phyloP scores from a whole-genome alignment of 2,888 invertebrate genomes.

The Mystacides longicornis region DNA sequence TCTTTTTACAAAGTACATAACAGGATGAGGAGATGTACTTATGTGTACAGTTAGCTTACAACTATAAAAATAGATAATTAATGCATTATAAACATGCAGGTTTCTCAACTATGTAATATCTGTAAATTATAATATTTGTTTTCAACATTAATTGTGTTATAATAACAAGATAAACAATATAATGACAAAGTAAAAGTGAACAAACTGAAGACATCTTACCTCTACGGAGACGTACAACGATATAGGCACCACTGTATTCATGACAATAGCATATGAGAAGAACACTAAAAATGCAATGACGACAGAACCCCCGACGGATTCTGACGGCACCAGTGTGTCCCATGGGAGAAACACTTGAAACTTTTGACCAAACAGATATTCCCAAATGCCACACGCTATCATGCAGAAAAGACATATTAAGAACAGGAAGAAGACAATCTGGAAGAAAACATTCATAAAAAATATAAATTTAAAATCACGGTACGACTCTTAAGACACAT shows the following conservation, averaged over 20 bases:
- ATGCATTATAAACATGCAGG: too few species aligned
- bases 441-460: conserved; percentile 32
- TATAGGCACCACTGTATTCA: conserved; percentile 99
- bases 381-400: conserved; percentile 97
- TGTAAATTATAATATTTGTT: too few species aligned
- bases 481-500: too few species aligned
- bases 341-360: conserved; percentile 89
- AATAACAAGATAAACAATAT: too few species aligned
- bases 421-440: conserved; percentile 97
- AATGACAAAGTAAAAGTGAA: not conserved
- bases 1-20: too few species aligned
- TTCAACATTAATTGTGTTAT: too few species aligned
- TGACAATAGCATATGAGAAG: conserved; percentile 98
- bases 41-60: too few species aligned
- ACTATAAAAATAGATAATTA: too few species aligned
- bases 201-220: conserved; percentile 44
- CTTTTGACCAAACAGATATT: conserved; percentile 84
- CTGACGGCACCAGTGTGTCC: conserved; percentile 85
- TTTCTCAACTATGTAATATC: too few species aligned
- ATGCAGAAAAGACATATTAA: conserved; percentile 97
- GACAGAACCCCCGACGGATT: conserved; percentile 75
- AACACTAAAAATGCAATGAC: conserved; percentile 95
- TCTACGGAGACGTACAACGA: conserved; percentile 95
- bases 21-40: too few species aligned
- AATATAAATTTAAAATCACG: too few species aligned